Evolutionary conservation across 1,140 invertebrate species (phyloP).

Genomic region (Sycophila sp.): DNA sequence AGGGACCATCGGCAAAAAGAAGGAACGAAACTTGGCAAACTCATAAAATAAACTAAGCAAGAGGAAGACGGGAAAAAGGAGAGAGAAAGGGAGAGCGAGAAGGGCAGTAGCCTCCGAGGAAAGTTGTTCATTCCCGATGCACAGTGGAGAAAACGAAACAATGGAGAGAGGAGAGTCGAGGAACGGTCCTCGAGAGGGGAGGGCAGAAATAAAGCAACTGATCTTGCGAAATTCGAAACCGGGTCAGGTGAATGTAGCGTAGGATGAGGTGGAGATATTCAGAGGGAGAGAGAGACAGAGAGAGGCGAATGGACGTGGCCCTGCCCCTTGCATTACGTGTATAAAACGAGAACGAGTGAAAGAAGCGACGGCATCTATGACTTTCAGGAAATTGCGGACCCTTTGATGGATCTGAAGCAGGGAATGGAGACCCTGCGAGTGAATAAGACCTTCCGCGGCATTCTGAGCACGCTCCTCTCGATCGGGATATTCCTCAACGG

Average conservation of each 20-base stretch:
- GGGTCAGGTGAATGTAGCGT: background rate
- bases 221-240: background rate
- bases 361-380: conserved; percentile 49
- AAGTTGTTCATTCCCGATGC: conserved; percentile 17
- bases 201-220: background rate
- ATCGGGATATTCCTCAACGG: conserved; percentile 99
- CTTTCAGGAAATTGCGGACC: conserved; percentile 94
- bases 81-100: background rate
- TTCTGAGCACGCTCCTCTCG: conserved; percentile 91
- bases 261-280: no score
- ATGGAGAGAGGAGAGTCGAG: background rate
- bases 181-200: background rate
- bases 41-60: conserved; percentile 15
- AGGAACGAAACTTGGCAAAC: conserved; percentile 11
- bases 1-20: background rate
- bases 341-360: conserved; percentile 3
- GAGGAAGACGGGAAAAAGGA: conserved; percentile 1
- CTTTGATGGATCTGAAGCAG: conserved; percentile 97
- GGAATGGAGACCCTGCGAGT: conserved; percentile 90
- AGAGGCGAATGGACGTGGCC: background rate
- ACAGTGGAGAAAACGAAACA: background rate
- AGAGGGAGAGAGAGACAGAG: background rate
- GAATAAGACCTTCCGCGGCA: conserved; percentile 95
- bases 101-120: background rate
- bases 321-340: background rate